Conservation (phyloP, 2,797 vertebrate species). For the Psittacula echo region DNA sequence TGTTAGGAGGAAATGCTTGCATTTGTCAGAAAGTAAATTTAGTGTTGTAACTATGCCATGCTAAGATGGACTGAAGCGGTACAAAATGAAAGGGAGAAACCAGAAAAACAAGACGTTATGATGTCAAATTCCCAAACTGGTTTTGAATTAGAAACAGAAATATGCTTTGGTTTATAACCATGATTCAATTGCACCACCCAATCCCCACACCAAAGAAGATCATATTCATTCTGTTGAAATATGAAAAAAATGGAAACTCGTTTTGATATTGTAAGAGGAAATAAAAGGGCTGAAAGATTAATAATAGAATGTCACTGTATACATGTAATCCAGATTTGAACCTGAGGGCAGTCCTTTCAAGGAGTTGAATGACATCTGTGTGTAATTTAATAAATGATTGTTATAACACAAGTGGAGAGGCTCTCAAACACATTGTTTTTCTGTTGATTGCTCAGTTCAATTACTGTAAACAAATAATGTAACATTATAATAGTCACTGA, state of each 20-base stretch:
- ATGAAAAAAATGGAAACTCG: not conserved
- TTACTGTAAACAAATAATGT: constrained; percentile 67
- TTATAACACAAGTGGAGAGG: constrained; percentile 48
- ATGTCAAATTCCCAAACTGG: not conserved
- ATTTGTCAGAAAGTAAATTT: not conserved
- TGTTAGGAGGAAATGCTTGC: not conserved
- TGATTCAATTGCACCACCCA: not conserved
- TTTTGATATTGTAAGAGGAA: constrained; percentile 2
- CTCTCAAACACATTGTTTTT: constrained; percentile 56
- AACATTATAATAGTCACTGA: constrained; percentile 31
- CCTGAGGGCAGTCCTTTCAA: constrained; percentile 54
- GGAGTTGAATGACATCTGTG: constrained; percentile 26
- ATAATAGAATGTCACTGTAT: constrained; percentile 49
- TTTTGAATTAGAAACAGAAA: constrained; percentile 11
- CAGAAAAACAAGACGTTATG: not conserved
- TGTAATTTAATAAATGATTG: constrained; percentile 67
- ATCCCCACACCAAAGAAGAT: not conserved
- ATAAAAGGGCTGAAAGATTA: not conserved
- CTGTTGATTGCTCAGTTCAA: constrained; percentile 64
- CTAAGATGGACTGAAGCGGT: not conserved
- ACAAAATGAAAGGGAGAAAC: not conserved
- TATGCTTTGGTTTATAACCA: not conserved
- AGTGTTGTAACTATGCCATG: not conserved
- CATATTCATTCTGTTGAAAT: not conserved
- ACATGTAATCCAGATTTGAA: constrained; percentile 55